These are phyloP conservation scores for Phortica magna DNA, from an alignment of 2,888 invertebrate genomes.

Conservation along the genomic window DNA sequence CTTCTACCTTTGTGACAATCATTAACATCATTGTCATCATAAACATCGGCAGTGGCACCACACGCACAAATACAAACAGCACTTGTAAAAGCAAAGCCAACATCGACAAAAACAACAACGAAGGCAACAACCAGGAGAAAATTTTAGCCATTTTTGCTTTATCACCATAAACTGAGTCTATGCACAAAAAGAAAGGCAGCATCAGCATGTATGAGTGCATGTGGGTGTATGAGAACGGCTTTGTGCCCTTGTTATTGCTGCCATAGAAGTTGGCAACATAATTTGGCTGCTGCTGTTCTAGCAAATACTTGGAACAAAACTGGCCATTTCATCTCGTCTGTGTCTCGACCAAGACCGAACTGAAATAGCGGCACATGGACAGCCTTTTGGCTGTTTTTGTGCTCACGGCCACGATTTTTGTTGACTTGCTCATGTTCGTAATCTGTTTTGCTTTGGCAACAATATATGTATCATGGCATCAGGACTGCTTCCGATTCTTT, in stretches of 20 bases:
- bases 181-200: conserved; percentile 23
- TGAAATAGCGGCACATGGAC: not conserved
- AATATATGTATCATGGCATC: conserved; percentile 33
- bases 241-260: conserved; percentile 6
- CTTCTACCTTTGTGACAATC: not conserved
- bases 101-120: not conserved
- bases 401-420: conserved; percentile 3
- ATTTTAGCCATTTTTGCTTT: conserved; percentile 22
- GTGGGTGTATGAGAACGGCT: not conserved
- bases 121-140: not conserved
- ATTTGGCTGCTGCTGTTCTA: conserved; percentile 7
- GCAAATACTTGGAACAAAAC: not conserved
- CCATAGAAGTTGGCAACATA: conserved; percentile 14
- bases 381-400: not conserved
- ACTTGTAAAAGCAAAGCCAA: not conserved
- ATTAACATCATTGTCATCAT: conserved; percentile 1
- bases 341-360: not conserved
- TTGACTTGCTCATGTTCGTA: conserved; percentile 6
- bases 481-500: conserved; percentile 16
- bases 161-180: conserved; percentile 27
- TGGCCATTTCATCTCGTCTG: not conserved
- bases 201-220: conserved; percentile 20
- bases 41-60: not conserved
- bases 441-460: conserved; percentile 33
- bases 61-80: conserved; percentile 1